phyloP scores from a whole-genome alignment of 2,888 invertebrate species.

The Drosophila trichaetosa region DNA sequence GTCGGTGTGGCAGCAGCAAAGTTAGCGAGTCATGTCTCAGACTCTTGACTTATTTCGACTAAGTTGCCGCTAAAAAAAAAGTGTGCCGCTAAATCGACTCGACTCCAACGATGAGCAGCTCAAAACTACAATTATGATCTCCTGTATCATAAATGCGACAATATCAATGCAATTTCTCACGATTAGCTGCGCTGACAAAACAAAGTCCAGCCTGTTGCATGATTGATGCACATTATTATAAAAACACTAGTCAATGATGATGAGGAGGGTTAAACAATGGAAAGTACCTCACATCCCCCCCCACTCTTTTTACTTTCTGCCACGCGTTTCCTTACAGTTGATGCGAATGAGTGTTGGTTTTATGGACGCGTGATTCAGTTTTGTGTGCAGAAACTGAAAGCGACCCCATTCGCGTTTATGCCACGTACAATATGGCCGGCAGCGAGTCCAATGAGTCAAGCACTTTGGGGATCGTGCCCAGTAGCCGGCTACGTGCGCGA shows the following conservation, averaged over 20 bases:
- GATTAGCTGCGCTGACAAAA: conserved; percentile 34
- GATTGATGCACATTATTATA: conserved; percentile 66
- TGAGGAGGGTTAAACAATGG: conserved; percentile 50
- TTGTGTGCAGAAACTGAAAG: conserved; percentile 59
- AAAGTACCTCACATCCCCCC: neutral
- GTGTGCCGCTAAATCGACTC: conserved; percentile 45
- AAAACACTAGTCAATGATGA: conserved; percentile 28
- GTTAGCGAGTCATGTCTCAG: conserved; percentile 57
- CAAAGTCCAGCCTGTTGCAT: conserved; percentile 44
- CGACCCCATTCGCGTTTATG: conserved; percentile 45
- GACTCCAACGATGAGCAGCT: conserved; percentile 20
- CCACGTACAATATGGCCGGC: conserved; percentile 42
- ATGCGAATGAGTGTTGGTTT: conserved; percentile 22
- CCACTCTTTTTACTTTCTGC: conserved; percentile 11
- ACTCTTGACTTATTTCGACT: conserved; percentile 60
- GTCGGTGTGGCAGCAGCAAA: conserved; percentile 59
- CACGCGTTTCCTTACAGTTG: conserved; percentile 53
- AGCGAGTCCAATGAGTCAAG: conserved; percentile 49
- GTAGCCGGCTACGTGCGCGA: conserved; percentile 56
- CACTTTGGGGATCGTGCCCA: conserved; percentile 57
- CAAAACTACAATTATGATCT: conserved; percentile 36
- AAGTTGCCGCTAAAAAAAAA: conserved; percentile 42
- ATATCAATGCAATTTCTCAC: conserved; percentile 62
- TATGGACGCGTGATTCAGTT: conserved; percentile 61
- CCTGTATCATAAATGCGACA: conserved; percentile 27